A percentile compares a stretch with the other conserved stretches of the same genome.
Conservation (phyloP, 2,888 invertebrate genomes). For the Cryptocephalus moraei region DNA sequence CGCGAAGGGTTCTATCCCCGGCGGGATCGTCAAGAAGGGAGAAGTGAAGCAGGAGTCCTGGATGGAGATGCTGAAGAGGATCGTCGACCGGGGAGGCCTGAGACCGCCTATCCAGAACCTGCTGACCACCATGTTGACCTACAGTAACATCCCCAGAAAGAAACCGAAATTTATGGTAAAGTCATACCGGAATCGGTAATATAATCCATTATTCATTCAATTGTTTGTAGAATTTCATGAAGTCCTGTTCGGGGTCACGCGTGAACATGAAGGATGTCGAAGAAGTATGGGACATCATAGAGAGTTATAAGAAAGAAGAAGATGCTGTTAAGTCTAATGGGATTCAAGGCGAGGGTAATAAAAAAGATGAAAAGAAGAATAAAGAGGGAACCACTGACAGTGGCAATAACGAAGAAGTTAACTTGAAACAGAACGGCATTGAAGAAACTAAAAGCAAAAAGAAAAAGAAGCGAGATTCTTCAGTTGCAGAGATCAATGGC, state of each 20-base stretch:
- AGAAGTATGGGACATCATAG: conserved; percentile 53
- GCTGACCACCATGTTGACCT: conserved; percentile 55
- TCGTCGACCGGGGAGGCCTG: conserved; percentile 49
- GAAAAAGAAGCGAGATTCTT: conserved; percentile 18
- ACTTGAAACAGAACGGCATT: conserved; percentile 9
- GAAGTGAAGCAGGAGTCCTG: conserved; percentile 79
- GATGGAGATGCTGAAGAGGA: conserved; percentile 60
- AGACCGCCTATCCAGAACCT: conserved; percentile 49
- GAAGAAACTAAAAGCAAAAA: conserved; percentile 36
- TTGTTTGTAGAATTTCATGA: conserved; percentile 51
- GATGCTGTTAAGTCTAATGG: not conserved
- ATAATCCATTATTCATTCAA: not conserved
- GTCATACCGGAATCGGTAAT: not conserved
- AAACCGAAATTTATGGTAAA: conserved; percentile 62
- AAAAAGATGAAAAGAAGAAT: conserved; percentile 11
- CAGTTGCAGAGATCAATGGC: too few species aligned
- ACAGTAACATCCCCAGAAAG: conserved; percentile 76
- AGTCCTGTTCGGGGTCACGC: conserved; percentile 48
- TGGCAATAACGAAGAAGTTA: conserved; percentile 13
- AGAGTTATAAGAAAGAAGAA: conserved; percentile 27
- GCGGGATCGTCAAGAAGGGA: conserved; percentile 65
- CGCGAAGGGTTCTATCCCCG: conserved; percentile 65
- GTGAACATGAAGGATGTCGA: conserved; percentile 49
- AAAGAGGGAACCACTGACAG: not conserved
- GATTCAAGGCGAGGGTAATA: not conserved